Evolutionary conservation across 1,140 invertebrate genomes (phyloP).

Genomic region (Drosophila varians): DNA sequence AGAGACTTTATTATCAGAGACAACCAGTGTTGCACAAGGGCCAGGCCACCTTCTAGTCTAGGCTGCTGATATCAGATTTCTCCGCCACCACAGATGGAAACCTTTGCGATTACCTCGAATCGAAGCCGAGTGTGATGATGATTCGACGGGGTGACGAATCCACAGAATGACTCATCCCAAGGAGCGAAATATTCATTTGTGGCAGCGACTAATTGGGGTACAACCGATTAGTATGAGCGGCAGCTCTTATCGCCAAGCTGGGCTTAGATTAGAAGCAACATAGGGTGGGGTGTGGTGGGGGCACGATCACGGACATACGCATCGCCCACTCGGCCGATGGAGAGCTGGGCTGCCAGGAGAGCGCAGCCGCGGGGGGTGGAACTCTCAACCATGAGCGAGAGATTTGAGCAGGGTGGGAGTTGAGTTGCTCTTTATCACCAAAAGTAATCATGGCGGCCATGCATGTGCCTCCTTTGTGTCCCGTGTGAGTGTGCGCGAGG

Average conservation of each 20-base stretch:
- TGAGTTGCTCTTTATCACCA: constrained; percentile 56
- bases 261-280: constrained; percentile 2
- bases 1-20: constrained; percentile 33
- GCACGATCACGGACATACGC: constrained; percentile 22
- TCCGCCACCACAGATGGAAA: background rate
- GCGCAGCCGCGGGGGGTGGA: constrained; percentile 25
- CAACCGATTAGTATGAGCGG: constrained; percentile 21
- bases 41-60: too few relatives aligned
- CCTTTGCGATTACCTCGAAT: background rate
- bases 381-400: constrained; percentile 18
- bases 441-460: constrained; percentile 70
- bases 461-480: constrained; percentile 38
- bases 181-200: background rate
- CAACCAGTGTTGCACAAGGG: constrained; percentile 14
- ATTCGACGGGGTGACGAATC: constrained; percentile 55
- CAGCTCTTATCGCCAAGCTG: constrained; percentile 29
- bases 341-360: constrained; percentile 22
- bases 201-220: constrained; percentile 45
- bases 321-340: background rate
- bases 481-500: constrained; percentile 6
- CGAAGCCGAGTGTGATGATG: constrained; percentile 20
- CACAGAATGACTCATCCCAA: background rate
- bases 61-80: constrained; percentile 35
- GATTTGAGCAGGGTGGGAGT: constrained; percentile 20
- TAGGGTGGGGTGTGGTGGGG: background rate